These are phyloP conservation scores for Eilema depressum DNA, from an alignment of 2,888 invertebrate species.

Conservation along the genomic window DNA sequence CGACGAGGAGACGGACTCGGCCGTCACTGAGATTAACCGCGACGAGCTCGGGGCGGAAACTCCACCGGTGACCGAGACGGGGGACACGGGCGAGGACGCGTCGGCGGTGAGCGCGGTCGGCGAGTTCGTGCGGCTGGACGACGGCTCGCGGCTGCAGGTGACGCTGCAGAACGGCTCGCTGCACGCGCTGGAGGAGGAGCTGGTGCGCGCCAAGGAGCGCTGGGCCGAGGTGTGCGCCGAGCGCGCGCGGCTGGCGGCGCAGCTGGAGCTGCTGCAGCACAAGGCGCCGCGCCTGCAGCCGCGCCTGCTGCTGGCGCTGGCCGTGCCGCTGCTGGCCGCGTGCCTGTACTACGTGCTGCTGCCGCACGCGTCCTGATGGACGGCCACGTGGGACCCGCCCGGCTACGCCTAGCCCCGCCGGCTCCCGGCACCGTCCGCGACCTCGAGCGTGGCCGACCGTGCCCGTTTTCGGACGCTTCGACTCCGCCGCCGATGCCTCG, in stretches of 20 bases:
- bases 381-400: conserved; percentile 87
- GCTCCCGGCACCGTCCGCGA: conserved; percentile 10
- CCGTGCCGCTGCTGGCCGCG: conserved; percentile 84
- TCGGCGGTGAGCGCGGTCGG: conserved; percentile 25
- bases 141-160: conserved; percentile 67
- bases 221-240: conserved; percentile 90
- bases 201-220: conserved; percentile 91
- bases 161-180: conserved; percentile 85
- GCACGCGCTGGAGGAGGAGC: conserved; percentile 90
- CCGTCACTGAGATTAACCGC: conserved; percentile 70
- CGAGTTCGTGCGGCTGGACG: conserved; percentile 69
- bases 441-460: conserved; percentile 12
- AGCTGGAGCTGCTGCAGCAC: conserved; percentile 87
- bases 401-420: conserved; percentile 73
- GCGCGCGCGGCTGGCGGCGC: conserved; percentile 84
- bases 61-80: conserved; percentile 24
- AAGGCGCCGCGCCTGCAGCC: conserved; percentile 78
- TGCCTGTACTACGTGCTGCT: conserved; percentile 88
- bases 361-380: conserved; percentile 88
- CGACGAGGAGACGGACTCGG: conserved; percentile 78
- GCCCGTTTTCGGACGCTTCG: conserved; percentile 33
- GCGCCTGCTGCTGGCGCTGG: conserved; percentile 85
- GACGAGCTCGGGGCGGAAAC: conserved; percentile 47
- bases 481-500: conserved; percentile 52
- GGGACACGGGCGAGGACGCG: conserved; percentile 17